Percentiles rank a stretch among this genome's conserved stretches.
phyloP scores from a whole-genome alignment of 2,888 invertebrate species.

The Oxycera nigricornis region DNA sequence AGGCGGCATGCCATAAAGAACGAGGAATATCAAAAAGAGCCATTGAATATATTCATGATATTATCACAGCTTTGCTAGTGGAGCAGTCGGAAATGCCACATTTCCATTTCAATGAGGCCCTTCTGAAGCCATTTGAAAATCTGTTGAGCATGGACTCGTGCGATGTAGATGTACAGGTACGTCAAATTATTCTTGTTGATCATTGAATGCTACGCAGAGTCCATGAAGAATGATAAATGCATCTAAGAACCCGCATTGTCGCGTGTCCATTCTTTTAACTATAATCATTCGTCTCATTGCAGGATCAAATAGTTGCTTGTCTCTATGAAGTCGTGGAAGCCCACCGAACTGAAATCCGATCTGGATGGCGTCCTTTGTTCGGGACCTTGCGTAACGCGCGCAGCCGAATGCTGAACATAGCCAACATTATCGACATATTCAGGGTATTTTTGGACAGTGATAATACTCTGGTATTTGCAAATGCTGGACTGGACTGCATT shows the following conservation, averaged over 20 bases:
- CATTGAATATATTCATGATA: conserved; percentile 90
- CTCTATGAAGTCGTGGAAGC: conserved; percentile 96
- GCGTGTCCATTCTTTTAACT: neutral
- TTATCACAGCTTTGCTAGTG: conserved; percentile 84
- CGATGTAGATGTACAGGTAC: conserved; percentile 88
- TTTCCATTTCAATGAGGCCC: conserved; percentile 94
- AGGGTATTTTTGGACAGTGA: conserved; percentile 92
- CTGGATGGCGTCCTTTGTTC: conserved; percentile 96
- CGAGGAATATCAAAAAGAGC: conserved; percentile 88
- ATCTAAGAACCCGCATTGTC: no score
- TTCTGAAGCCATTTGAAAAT: conserved; percentile 95
- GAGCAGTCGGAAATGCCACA: conserved; percentile 89
- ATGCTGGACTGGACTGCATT: conserved; percentile 93
- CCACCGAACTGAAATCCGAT: conserved; percentile 89
- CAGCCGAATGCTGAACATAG: conserved; percentile 67
- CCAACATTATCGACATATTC: conserved; percentile 87
- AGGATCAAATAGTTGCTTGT: conserved; percentile 91
- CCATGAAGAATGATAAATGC: no score
- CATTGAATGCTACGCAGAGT: no score
- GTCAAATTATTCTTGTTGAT: no score
- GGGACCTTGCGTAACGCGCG: conserved; percentile 89
- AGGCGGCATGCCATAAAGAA: conserved; percentile 93
- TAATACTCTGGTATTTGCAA: conserved; percentile 91
- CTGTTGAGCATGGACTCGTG: conserved; percentile 91
- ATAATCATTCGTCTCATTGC: conserved; percentile 54